These are phyloP conservation scores for Vulpes vulpes DNA, from an alignment of 2,113 vertebrate genomes.

Conservation along the genomic window DNA sequence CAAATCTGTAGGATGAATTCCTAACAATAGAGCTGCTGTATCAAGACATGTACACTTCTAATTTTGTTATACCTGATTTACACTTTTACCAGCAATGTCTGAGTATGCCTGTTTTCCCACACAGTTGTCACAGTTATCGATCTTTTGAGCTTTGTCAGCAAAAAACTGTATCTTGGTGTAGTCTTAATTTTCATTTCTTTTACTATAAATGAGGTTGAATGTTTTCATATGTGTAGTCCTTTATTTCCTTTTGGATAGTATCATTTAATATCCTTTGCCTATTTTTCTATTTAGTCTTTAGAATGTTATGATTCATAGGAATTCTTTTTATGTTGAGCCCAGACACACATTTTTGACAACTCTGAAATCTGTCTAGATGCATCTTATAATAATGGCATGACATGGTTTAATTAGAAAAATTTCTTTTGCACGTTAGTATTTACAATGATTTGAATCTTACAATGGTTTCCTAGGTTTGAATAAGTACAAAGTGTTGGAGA, in stretches of 20 bases:
- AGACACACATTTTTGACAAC: not conserved
- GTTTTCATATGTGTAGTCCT: not conserved
- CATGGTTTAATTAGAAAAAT: not conserved
- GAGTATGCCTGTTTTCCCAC: not conserved
- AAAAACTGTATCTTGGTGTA: not conserved
- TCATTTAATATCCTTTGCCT: not conserved
- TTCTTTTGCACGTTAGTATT: not conserved
- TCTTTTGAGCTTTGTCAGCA: not conserved
- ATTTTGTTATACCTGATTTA: constrained; percentile 31
- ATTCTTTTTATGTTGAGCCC: constrained; percentile 13
- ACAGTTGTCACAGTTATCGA: not conserved
- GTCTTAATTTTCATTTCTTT: constrained; percentile 12
- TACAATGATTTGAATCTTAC: not conserved
- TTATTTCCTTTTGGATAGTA: constrained; percentile 9
- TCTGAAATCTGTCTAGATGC: not conserved
- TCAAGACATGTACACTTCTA: constrained; percentile 10
- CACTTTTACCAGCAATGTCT: not conserved
- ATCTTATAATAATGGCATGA: not conserved
- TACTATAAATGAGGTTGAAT: not conserved
- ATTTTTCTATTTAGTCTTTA: constrained; percentile 48
- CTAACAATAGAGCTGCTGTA: not conserved
- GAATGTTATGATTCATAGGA: not conserved
- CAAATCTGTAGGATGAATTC: not conserved
- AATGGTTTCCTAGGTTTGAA: constrained; percentile 30
- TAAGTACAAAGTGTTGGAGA: constrained; percentile 4